Evolutionary conservation across 2,113 vertebrate genomes (phyloP).

Genomic region (Campylomormyrus numenius): DNA sequence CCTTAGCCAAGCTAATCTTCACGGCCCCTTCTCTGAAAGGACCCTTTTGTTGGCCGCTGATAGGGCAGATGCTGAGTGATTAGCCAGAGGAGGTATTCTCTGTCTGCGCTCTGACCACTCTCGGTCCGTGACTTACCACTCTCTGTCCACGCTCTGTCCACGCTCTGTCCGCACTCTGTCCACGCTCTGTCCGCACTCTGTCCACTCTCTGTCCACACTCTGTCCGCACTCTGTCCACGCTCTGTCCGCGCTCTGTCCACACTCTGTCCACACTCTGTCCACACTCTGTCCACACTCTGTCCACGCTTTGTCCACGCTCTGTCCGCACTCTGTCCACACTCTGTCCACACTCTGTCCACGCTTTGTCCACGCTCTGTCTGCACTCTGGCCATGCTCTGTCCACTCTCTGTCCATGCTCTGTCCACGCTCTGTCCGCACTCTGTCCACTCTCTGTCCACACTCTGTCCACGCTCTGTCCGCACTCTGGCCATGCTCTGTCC

Average conservation of each 20-base stretch:
- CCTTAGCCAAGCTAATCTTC: conserved; percentile 4
- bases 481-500: too few species aligned
- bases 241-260: background rate
- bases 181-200: too few species aligned
- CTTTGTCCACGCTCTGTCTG: background rate
- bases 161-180: too few species aligned
- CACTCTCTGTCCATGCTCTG: background rate
- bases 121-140: too few species aligned
- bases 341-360: background rate
- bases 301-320: accelerated
- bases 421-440: too few species aligned
- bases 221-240: too few species aligned
- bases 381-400: too few species aligned
- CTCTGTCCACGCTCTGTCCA: background rate
- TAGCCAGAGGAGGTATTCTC: background rate
- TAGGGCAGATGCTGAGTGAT: background rate
- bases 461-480: too few species aligned
- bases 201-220: too few species aligned
- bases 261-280: background rate
- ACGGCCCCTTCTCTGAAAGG: background rate
- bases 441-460: background rate
- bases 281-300: background rate
- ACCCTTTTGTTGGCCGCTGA: background rate
- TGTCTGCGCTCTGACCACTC: background rate
- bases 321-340: background rate